phyloP scores from a whole-genome alignment of 2,113 vertebrate species.

The Syngnathus scovelli region DNA sequence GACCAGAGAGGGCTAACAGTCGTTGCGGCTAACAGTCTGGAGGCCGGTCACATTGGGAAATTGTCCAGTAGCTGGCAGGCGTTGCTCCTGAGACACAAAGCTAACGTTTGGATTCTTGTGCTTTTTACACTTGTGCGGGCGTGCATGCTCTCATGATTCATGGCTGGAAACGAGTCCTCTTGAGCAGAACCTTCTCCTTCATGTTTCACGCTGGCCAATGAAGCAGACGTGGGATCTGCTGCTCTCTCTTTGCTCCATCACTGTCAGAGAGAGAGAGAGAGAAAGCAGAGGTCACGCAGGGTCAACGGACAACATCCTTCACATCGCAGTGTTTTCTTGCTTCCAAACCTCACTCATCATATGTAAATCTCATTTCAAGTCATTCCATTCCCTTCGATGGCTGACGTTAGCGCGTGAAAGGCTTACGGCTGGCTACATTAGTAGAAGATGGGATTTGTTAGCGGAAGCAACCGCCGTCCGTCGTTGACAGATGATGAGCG shows the following conservation, averaged over 20 bases:
- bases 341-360: background rate
- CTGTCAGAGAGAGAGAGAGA: slow-evolving; percentile 47
- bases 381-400: too few species aligned
- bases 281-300: slow-evolving; percentile 15
- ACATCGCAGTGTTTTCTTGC: background rate
- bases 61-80: slow-evolving; percentile 31
- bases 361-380: too few species aligned
- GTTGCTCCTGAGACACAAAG: slow-evolving; percentile 8
- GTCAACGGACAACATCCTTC: background rate
- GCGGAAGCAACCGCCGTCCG: too few species aligned
- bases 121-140: slow-evolving; percentile 30
- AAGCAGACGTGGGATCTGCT: slow-evolving; percentile 40
- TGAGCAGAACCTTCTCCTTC: slow-evolving; percentile 52
- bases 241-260: slow-evolving; percentile 43
- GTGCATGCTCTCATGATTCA: slow-evolving; percentile 22
- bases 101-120: slow-evolving; percentile 4
- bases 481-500: too few species aligned
- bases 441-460: too few species aligned
- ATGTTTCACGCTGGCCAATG: slow-evolving; percentile 59
- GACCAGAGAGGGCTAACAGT: slow-evolving; percentile 64
- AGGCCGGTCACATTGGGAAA: slow-evolving; percentile 47
- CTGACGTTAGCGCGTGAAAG: too few species aligned
- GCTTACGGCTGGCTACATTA: too few species aligned
- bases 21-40: slow-evolving; percentile 68
- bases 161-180: slow-evolving; percentile 48